phyloP scores from a whole-genome alignment of 1,140 invertebrate genomes.

The Drusus annulatus region DNA sequence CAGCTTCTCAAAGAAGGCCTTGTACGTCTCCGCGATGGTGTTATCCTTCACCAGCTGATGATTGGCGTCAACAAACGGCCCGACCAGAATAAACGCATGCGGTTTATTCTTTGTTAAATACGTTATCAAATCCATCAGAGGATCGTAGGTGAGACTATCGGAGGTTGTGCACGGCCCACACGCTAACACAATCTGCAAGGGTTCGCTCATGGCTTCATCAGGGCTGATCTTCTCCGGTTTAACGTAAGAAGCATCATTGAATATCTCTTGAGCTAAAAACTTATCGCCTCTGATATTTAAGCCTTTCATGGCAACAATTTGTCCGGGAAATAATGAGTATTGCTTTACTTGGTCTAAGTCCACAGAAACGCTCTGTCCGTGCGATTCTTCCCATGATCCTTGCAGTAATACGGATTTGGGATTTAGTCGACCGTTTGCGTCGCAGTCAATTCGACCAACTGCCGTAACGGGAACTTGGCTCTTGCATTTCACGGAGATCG shows the following conservation, averaged over 20 bases:
- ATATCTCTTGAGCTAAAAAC: conserved; percentile 79
- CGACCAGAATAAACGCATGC: conserved; percentile 85
- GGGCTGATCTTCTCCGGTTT: conserved; percentile 35
- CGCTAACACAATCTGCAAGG: conserved; percentile 81
- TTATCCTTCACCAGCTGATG: conserved; percentile 76
- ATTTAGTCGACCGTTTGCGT: conserved; percentile 80
- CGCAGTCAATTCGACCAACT: conserved; percentile 82
- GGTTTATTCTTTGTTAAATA: conserved; percentile 80
- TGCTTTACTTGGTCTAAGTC: conserved; percentile 72
- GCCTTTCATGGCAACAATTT: conserved; percentile 84
- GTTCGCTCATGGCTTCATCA: conserved; percentile 58
- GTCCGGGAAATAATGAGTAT: conserved; percentile 88
- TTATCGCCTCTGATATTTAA: conserved; percentile 79
- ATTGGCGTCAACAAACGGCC: conserved; percentile 85
- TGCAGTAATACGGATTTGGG: conserved; percentile 79
- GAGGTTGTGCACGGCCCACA: conserved; percentile 87
- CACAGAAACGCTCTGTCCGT: conserved; percentile 65
- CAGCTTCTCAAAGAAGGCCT: conserved; percentile 80
- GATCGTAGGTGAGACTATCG: conserved; percentile 85
- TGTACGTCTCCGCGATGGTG: conserved; percentile 76
- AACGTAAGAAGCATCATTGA: conserved; percentile 66
- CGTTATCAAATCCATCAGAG: conserved; percentile 83
- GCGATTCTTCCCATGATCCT: conserved; percentile 73
- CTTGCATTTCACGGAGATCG: conserved; percentile 65
- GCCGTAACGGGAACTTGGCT: conserved; percentile 70